A percentile compares a stretch with the other conserved stretches of the same genome.
These are phyloP conservation scores for Lindbergichthys nudifrons DNA, from an alignment of 2,797 vertebrate genomes.

Conservation along the genomic window DNA sequence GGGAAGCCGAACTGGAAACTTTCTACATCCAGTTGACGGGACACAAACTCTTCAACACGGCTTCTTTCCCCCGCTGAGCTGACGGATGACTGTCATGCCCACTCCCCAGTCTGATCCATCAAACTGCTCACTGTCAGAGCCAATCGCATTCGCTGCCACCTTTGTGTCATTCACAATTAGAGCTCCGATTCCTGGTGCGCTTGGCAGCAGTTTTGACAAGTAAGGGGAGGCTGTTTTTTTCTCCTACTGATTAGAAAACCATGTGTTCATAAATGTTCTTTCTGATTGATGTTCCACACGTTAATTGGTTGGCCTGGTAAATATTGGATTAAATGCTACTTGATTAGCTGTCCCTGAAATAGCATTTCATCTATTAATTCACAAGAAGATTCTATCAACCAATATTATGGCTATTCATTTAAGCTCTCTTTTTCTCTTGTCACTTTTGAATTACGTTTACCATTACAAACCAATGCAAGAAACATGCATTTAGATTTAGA, in stretches of 20 bases:
- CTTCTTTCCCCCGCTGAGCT: conserved; percentile 11
- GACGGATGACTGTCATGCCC: conserved; percentile 47
- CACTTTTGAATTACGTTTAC: conserved; percentile 60
- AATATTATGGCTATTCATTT: conserved; percentile 62
- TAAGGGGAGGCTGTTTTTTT: conserved; percentile 62
- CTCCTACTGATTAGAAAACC: conserved; percentile 66
- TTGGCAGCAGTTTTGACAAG: conserved; percentile 50
- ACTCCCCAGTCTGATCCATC: conserved; percentile 49
- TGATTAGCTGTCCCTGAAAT: conserved; percentile 74
- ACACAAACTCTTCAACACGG: conserved; percentile 15
- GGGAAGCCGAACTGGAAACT: conserved; percentile 12
- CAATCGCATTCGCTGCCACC: conserved; percentile 18
- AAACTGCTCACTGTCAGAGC: conserved; percentile 55
- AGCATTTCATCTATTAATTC: conserved; percentile 61
- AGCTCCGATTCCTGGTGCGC: conserved; percentile 35
- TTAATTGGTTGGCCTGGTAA: conserved; percentile 70
- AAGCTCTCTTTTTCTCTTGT: conserved; percentile 42
- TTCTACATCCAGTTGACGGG: conserved; percentile 18
- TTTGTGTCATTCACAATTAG: conserved; percentile 54
- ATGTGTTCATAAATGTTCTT: conserved; percentile 64
- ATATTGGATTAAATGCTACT: conserved; percentile 69
- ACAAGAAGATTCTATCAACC: conserved; percentile 65
- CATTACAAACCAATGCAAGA: conserved; percentile 36
- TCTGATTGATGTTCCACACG: conserved; percentile 67
- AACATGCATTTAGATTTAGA: no score